Base-by-base conservation (phyloP, 2,888 invertebrate genomes). In the Eledona agricola region DNA sequence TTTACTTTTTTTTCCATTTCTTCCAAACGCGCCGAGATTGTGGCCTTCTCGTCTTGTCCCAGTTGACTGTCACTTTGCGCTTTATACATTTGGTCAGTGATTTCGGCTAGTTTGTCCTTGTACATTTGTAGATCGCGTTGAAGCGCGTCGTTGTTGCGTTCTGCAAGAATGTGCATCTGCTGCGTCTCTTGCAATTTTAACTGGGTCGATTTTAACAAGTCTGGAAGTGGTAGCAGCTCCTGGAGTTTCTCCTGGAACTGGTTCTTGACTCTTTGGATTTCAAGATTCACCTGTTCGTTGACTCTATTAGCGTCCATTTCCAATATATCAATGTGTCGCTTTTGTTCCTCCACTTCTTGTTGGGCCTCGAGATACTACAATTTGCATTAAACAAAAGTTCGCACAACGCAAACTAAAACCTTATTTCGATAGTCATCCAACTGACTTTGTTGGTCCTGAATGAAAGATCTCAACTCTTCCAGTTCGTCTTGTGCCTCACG, bases 241-340 rank as follows among this genome's bases (percentile, higher is more conserved):
- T 84, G 83, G 11, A 88, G 73, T 70, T 87, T 87, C 65, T 87
- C 87, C 79, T 87, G 87, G 75, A 88, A 88, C 71, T 87, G 82
- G 64, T 78, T 79, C 80, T 88, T 88, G 4, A 87, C 85, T 56
- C 83, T 77, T 61, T 86, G 85, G 51, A 88, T 86, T 73, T 88
- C 88, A 7, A 85, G 72, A 60, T 84, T 85, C 25, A 88, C 85
- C 69, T 88, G 87, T 64, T 88, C 87, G 59, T 84, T 84, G 66
- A 87, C 84, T 32, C 86, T 77, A 10, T 81, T 83, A 64, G 87
- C 86, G 63, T 88, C 87, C 80, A 86, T 81, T 64, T 88, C 86
- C 83, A 87, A 84, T 67, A 85, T 76, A 55, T 87, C 86, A 66
- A 88, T 81, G 64, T 87, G 86, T 1, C 86, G 78, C 0, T 81